Base-by-base conservation (phyloP, 2,113 vertebrate species). In the Cervus canadensis region DNA sequence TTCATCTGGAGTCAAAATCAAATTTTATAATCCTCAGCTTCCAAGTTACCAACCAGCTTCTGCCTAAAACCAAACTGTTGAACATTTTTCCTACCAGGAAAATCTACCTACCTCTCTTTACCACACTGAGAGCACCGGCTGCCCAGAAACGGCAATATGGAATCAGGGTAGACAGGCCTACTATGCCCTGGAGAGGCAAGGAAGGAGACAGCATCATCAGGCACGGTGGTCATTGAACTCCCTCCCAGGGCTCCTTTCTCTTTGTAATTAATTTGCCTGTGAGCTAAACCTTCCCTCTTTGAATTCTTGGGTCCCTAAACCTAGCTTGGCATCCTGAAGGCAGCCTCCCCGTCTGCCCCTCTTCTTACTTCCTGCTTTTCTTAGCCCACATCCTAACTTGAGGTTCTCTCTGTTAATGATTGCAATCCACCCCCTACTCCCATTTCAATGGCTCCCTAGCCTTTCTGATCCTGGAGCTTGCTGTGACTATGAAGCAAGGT, bases 221-320 rank as follows among this genome's bases (percentile, higher is more conserved):
- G 19, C 10, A 6, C 48, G 15, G 4, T 1, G 5, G 52, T 33
- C 5, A 6, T 0, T 3, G 5, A 50, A 2, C 14, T 9, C 59
- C n/a, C 54, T 9, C 54, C n/a, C 59, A 48, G 15, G 0, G 14
- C 48, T 5, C 10, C 1, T 17, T 71, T 76, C 11, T 13, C 59
- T 79, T 64, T n/a, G 1, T 6, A 71, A 40, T 48, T 56, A 48
- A 87, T 45, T 89, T 86, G 85, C 82, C 64, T 86, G n/a, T 50
- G 60, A 83, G 23, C 57, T 85, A 92, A 79, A n/a, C 28, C 57
- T 28, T 78, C 26, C 26, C 59, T 3, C 52, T 96, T 79, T 85
- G 64, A 94, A 85, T 78, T 87, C 74, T 43, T 48, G 60, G 11
- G 12, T 64, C 25, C 21, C 90, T 88, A 43, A 84, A 57, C 33